A percentile compares a stretch with the other conserved stretches of the same genome.
phyloP scores from a whole-genome alignment of 53 echinoderm and acorn worm genomes.

The Paelopatides confundens region DNA sequence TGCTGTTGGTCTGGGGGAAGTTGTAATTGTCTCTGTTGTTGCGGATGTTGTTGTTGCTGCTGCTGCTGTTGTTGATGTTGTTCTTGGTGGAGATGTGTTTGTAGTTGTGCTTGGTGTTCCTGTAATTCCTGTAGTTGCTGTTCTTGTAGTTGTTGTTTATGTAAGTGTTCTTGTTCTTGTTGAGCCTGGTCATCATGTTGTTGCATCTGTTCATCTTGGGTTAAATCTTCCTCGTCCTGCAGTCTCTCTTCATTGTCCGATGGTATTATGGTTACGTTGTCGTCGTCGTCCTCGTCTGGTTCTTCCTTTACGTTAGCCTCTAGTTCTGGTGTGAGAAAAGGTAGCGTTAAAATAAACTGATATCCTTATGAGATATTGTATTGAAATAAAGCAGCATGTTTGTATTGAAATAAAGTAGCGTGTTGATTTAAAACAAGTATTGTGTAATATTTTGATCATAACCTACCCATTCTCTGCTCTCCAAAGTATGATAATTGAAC shows the following conservation, averaged over 20 bases:
- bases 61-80: constrained; percentile 28
- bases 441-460: too few species aligned
- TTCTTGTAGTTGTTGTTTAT: not conserved
- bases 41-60: not conserved
- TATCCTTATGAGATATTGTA: too few species aligned
- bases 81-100: constrained; percentile 5
- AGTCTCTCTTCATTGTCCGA: constrained; percentile 15
- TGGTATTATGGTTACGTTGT: not conserved
- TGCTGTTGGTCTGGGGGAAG: not conserved
- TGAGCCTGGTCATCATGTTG: too few species aligned
- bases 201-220: not conserved
- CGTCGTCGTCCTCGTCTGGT: not conserved
- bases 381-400: too few species aligned
- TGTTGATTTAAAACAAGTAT: too few species aligned
- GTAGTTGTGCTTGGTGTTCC: not conserved
- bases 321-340: constrained; percentile 11
- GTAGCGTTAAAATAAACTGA: too few species aligned
- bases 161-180: too few species aligned
- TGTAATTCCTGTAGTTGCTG: not conserved
- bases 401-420: too few species aligned
- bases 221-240: not conserved
- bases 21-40: constrained; percentile 22
- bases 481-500: too few species aligned
- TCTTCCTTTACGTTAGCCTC: constrained; percentile 34
- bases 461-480: too few species aligned